These are phyloP conservation scores for Ctenoplectra terminalis DNA, from an alignment of 1,140 invertebrate species.

Conservation along the genomic window DNA sequence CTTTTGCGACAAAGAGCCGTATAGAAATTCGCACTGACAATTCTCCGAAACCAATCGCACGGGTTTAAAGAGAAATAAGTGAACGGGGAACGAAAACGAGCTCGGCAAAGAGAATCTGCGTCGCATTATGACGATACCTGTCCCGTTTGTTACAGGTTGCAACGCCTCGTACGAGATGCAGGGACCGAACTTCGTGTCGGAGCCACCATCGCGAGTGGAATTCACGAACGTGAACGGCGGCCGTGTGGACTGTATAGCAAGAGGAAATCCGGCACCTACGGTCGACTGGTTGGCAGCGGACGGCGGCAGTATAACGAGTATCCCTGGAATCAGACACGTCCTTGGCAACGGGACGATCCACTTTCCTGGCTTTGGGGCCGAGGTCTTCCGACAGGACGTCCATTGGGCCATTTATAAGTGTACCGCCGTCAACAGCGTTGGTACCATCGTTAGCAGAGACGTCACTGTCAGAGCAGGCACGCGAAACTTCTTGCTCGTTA, in stretches of 20 bases:
- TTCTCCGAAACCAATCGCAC: too few relatives aligned
- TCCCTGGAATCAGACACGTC: slow-evolving; percentile 83
- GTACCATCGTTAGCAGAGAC: slow-evolving; percentile 87
- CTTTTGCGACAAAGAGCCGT: too few relatives aligned
- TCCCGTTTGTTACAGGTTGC: slow-evolving; percentile 64
- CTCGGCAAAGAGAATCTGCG: background rate
- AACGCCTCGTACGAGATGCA: slow-evolving; percentile 85
- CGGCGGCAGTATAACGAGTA: slow-evolving; percentile 83
- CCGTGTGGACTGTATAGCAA: slow-evolving; percentile 86
- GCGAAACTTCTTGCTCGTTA: slow-evolving; percentile 67
- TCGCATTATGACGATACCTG: slow-evolving; percentile 22
- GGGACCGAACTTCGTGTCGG: slow-evolving; percentile 86
- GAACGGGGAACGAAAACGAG: background rate
- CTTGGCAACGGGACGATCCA: slow-evolving; percentile 87
- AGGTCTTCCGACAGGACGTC: slow-evolving; percentile 86
- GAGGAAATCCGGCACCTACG: slow-evolving; percentile 85
- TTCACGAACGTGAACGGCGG: slow-evolving; percentile 88
- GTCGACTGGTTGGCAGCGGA: slow-evolving; percentile 86
- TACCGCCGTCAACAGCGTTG: slow-evolving; percentile 86
- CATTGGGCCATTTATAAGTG: slow-evolving; percentile 88
- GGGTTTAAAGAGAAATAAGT: background rate
- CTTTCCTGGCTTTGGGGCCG: slow-evolving; percentile 86
- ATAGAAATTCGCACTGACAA: too few relatives aligned
- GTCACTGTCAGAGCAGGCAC: slow-evolving; percentile 87
- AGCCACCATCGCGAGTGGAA: slow-evolving; percentile 86